Evolutionary conservation across 2,797 vertebrate species (phyloP).

Genomic region (Scolopax bukidnonensis): DNA sequence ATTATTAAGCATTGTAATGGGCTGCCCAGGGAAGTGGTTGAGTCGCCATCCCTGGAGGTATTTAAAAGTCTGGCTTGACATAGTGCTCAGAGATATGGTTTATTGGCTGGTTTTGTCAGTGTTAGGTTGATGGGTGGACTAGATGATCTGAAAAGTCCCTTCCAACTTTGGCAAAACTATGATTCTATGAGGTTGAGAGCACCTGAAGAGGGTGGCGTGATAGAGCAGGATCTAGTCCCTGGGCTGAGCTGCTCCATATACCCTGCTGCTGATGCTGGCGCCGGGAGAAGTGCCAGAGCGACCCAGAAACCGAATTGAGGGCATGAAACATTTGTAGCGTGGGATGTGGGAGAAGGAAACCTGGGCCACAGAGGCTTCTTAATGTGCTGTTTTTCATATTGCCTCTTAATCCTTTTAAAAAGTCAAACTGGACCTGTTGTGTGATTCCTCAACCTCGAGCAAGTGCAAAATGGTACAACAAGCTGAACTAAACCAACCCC

Average conservation of each 20-base stretch:
- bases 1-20: no score
- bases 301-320: neutral
- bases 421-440: neutral
- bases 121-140: no score
- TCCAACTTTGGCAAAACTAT: no score
- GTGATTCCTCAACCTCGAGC: neutral
- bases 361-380: neutral
- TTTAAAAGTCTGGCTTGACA: no score
- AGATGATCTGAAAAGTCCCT: no score
- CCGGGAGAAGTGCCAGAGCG: neutral
- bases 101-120: no score
- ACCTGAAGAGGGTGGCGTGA: neutral
- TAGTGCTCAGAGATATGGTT: no score
- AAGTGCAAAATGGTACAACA: neutral
- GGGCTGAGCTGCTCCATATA: neutral
- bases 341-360: conserved; percentile 43
- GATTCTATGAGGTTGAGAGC: neutral
- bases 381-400: neutral
- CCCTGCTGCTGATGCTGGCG: neutral
- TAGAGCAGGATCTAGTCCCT: neutral
- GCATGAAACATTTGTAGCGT: neutral
- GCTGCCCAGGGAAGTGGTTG: no score
- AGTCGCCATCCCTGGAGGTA: no score
- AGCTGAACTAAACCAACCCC: neutral
- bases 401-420: neutral